Percentiles rank a stretch among this genome's conserved stretches.
Evolutionary conservation across 2,888 invertebrate genomes (phyloP).

Genomic region (Andrena bucephala): DNA sequence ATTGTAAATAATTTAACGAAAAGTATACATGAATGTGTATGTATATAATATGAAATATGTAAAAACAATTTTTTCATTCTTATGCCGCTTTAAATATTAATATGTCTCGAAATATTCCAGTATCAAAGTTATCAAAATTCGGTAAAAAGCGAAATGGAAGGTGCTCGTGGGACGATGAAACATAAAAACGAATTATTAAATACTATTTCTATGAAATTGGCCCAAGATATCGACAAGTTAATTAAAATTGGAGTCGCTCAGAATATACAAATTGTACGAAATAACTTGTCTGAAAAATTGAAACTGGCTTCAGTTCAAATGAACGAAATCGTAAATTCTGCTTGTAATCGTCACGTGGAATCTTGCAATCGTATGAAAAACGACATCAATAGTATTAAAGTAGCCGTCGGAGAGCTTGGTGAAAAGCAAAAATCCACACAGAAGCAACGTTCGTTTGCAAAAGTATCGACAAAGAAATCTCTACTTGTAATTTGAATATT

Average conservation of each 20-base stretch:
- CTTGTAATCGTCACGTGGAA: constrained; percentile 67
- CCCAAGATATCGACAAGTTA: constrained; percentile 72
- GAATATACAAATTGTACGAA: constrained; percentile 73
- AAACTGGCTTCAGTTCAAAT: constrained; percentile 68
- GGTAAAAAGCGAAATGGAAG: constrained; percentile 71
- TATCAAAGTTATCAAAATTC: constrained; percentile 73
- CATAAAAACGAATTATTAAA: constrained; percentile 68
- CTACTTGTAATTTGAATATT: neutral
- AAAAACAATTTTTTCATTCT: neutral
- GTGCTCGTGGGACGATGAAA: constrained; percentile 67
- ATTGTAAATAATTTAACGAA: constrained; percentile 67
- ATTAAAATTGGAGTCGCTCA: constrained; percentile 76
- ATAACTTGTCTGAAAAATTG: constrained; percentile 72
- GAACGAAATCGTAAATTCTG: constrained; percentile 70
- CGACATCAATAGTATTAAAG: constrained; percentile 68
- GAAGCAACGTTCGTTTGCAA: constrained; percentile 62
- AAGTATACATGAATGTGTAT: constrained; percentile 72
- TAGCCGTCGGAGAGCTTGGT: constrained; percentile 62
- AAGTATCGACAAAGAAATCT: constrained; percentile 47
- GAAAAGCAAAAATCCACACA: constrained; percentile 69
- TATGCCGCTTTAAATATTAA: constrained; percentile 21
- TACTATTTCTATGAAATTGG: constrained; percentile 67
- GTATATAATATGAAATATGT: constrained; percentile 44
- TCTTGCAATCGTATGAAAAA: constrained; percentile 72
- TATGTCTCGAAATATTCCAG: constrained; percentile 61